Conservation (phyloP, 2,888 invertebrate species). For the Philonicus albiceps region DNA sequence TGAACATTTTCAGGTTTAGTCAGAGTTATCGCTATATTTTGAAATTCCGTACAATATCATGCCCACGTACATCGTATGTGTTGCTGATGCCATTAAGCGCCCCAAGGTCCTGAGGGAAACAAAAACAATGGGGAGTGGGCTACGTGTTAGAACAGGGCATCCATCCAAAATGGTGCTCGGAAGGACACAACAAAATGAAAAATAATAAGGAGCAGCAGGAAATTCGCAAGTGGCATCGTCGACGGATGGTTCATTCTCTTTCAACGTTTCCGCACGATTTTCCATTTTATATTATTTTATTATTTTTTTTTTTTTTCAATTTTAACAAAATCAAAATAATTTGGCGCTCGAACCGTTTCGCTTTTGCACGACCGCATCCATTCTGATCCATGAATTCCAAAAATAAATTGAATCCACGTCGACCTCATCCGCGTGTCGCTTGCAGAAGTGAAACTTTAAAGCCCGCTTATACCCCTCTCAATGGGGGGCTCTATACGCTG, state of each 20-base stretch:
- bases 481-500: neutral
- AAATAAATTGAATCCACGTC: neutral
- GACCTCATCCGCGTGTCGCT: neutral
- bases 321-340: neutral
- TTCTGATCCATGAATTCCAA: neutral
- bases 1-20: neutral
- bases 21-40: neutral
- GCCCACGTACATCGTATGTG: neutral
- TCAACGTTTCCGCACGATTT: neutral
- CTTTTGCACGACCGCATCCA: neutral
- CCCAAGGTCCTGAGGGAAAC: neutral
- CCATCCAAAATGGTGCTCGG: neutral
- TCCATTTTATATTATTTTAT: too few relatives aligned
- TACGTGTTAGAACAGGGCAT: neutral
- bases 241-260: neutral
- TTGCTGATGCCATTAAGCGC: neutral
- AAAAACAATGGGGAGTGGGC: neutral
- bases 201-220: neutral
- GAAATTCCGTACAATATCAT: neutral
- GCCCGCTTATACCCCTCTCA: too few relatives aligned
- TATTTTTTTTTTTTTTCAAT: neutral
- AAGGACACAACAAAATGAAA: neutral
- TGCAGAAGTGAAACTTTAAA: slow-evolving; percentile 7
- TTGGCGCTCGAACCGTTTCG: neutral
- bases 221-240: neutral